A percentile compares a stretch with the other conserved stretches of the same genome.
phyloP scores from a whole-genome alignment of 2,797 vertebrate species.

The Tauraco hartlaubi region DNA sequence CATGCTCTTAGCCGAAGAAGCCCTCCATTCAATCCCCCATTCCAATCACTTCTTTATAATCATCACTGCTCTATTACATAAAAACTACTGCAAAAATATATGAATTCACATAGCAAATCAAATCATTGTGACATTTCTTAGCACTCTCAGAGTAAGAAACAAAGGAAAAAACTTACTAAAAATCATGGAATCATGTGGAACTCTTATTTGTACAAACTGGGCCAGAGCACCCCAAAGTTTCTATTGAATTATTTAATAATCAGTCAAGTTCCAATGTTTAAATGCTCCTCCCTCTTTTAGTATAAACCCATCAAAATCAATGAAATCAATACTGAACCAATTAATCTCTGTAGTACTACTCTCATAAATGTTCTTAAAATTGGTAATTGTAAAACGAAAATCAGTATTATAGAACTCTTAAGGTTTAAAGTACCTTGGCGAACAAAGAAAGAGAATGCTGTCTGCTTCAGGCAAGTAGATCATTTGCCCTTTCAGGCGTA shows the following conservation, averaged over 20 bases:
- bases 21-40: neutral
- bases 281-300: neutral
- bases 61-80: neutral
- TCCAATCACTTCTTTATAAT: neutral
- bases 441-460: slow-evolving; percentile 98
- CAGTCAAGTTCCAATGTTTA: neutral
- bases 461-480: slow-evolving; percentile 98
- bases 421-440: slow-evolving; percentile 89
- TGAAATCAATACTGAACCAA: neutral
- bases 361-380: neutral
- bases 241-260: neutral
- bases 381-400: neutral
- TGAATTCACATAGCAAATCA: neutral
- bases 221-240: neutral
- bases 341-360: neutral
- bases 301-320: neutral
- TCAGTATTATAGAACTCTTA: neutral
- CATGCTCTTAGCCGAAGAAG: neutral
- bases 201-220: neutral
- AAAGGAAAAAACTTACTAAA: neutral
- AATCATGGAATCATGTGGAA: neutral
- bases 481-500: slow-evolving; percentile 98
- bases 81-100: neutral
- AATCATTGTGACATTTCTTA: neutral
- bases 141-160: neutral